Base-by-base conservation (phyloP, 2,888 invertebrate species). In the Cantharis nigra region DNA sequence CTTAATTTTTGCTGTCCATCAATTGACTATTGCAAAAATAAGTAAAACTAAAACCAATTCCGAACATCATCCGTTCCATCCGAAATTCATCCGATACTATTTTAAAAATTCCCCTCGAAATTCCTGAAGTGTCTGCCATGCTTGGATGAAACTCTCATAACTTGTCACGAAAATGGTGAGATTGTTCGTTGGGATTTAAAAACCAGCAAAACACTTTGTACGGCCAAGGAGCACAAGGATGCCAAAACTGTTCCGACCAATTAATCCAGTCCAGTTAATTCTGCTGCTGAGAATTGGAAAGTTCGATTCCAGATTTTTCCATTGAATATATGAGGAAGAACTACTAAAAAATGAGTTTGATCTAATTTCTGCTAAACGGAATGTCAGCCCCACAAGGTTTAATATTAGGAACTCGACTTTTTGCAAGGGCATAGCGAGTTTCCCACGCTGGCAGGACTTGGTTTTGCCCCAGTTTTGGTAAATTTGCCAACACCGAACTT, bases 311-410 rank as follows among this genome's bases (percentile, higher is more conserved):
- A 89, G 94, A 65, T 97, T 98, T 90, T 98, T 95, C 92, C 98
- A 98, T 88, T 90, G 98, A 84, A 94, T 98, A 23, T 98, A 97
- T 88, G 98, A 98, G 89, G 98, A 98, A 86, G 98, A 98, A 16
- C 0, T 16, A 16, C 16, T 16, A 49, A 49, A 49, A 49, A 0
- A 33, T 1, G 0, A 13, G 13, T 33, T 26, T 11, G 13, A 49
- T 49, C n/a, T 13, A 2, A 13, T 13, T 33, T 11, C 3, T 11
- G 30, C 16, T 16, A 1, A 16, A 16, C 16, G 16, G 16, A 2
- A 20, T 3, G 3, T 20, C 23, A 23, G 23, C 4, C 3, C 23
- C 7, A 23, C 23, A 1, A 23, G 1, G 23, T 0, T 23, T 23
- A 7, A 23, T 7, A 23, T 23, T 23, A 5, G 5, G 5, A 23